Base-by-base conservation (phyloP, 64 coral and sea anemone species). In the Astreopora myriophthalma region DNA sequence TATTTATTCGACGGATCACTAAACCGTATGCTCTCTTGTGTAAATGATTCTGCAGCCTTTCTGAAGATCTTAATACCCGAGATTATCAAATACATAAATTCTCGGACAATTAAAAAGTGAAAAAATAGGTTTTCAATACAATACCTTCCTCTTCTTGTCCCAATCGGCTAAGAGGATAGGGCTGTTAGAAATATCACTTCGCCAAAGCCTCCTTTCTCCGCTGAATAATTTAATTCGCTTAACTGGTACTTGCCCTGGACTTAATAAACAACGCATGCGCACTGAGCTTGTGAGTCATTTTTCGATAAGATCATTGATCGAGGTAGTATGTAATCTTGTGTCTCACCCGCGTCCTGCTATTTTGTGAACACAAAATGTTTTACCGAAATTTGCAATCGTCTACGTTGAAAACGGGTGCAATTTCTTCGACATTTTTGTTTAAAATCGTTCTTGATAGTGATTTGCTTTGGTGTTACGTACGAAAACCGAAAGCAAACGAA, bases 1-100 rank as follows among this genome's bases (percentile, higher is more conserved):
- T 83, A 83, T 83, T 83, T 83, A 83, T 83, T 13, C 39, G 79
- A 83, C 79, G 79, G 79, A 83, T 38, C 79, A 83, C 30, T 83
- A 39, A 64, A 83, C 79, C 79, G 79, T 83, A 17, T 64, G 79
- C 52, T 26, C 58, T 31, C 65, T 63, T 63, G 57, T 83, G 31
- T 83, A 63, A 83, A 62, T 65, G 17, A 19, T 22, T 64, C 34
- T 3, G 31, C 30, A 5, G 13, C 20, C 19, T 3, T 26, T 64
- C 29, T 7, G 13, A 16, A 37, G 58, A 9, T 25, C 22, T 19
- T 1, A 11, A 1, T 34, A 4, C 2, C 22, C 39, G 6, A 38
- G 1, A 22, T 33, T 19, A 65, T 4, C 22, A 83, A 34, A n/a
- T 63, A 36, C n/a, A n/a, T n/a, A 37, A 61, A 22, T 12, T 38